phyloP scores from a whole-genome alignment of 2,888 invertebrate species.

The Parascotia fuliginaria region DNA sequence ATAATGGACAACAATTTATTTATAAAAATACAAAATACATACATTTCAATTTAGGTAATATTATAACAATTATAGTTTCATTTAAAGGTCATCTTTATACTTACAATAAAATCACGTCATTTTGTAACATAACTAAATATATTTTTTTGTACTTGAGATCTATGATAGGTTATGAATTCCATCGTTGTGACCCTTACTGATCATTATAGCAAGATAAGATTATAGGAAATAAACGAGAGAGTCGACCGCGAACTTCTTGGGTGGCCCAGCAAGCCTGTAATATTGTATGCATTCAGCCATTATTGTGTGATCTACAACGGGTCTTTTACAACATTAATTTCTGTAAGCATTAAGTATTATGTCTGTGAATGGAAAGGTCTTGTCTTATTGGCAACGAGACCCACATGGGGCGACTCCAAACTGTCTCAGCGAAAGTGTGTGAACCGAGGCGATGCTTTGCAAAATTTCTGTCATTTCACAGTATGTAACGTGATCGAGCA shows the following conservation, averaged over 20 bases:
- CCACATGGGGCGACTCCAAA: slow-evolving; percentile 62
- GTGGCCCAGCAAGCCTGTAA: slow-evolving; percentile 65
- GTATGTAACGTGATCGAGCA: slow-evolving; percentile 59
- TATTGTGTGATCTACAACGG: slow-evolving; percentile 52
- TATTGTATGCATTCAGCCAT: slow-evolving; percentile 59
- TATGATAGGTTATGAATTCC: slow-evolving; percentile 8
- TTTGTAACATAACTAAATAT: no score
- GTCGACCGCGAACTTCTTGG: slow-evolving; percentile 63
- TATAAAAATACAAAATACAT: no score
- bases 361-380: slow-evolving; percentile 45
- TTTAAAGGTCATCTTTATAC: no score
- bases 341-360: slow-evolving; percentile 35
- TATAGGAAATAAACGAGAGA: slow-evolving; percentile 70
- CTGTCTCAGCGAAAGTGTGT: slow-evolving; percentile 83
- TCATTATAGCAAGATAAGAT: slow-evolving; percentile 72
- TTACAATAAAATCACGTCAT: no score
- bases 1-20: slow-evolving; percentile 18
- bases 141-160: no score
- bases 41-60: no score
- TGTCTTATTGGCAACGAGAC: slow-evolving; percentile 45
- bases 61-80: no score
- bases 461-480: slow-evolving; percentile 76
- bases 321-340: slow-evolving; percentile 37
- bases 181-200: slow-evolving; percentile 56
- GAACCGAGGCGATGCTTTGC: slow-evolving; percentile 68